Conservation (phyloP, 2,797 vertebrate species). For the Brachyalestes nurse region DNA sequence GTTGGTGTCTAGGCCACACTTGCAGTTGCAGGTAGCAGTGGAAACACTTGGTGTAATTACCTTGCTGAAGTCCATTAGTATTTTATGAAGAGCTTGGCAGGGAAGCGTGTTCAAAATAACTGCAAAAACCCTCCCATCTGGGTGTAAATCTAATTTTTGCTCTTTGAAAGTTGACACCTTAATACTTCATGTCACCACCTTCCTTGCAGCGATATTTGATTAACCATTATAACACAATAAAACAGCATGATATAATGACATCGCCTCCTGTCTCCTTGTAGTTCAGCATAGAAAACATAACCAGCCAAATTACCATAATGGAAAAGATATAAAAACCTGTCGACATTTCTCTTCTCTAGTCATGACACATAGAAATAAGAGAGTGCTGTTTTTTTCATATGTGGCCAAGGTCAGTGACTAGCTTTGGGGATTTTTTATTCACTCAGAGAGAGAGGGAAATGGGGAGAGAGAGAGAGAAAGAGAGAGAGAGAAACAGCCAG, state of each 20-base stretch:
- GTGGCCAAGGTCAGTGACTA: slow-evolving; percentile 68
- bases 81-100: slow-evolving; percentile 40
- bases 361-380: not conserved
- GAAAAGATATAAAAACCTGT: not conserved
- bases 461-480: slow-evolving; percentile 53
- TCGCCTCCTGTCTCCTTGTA: not conserved
- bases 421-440: slow-evolving; percentile 72
- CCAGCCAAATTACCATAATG: slow-evolving; percentile 7
- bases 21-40: slow-evolving; percentile 43
- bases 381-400: slow-evolving; percentile 47
- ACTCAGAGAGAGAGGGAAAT: slow-evolving; percentile 39
- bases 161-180: slow-evolving; percentile 24
- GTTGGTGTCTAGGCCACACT: slow-evolving; percentile 28
- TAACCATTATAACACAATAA: slow-evolving; percentile 26
- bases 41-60: slow-evolving; percentile 55
- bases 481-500: slow-evolving; percentile 30
- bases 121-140: slow-evolving; percentile 15
- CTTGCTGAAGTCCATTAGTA: slow-evolving; percentile 52
- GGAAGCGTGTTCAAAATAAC: not conserved
- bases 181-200: slow-evolving; percentile 26
- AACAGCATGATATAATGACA: slow-evolving; percentile 2
- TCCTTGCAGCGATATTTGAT: slow-evolving; percentile 25
- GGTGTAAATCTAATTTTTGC: slow-evolving; percentile 39
- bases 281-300: not conserved
- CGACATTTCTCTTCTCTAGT: not conserved